Base-by-base conservation (phyloP, 1,140 invertebrate genomes). In the Drosophila saltans region DNA sequence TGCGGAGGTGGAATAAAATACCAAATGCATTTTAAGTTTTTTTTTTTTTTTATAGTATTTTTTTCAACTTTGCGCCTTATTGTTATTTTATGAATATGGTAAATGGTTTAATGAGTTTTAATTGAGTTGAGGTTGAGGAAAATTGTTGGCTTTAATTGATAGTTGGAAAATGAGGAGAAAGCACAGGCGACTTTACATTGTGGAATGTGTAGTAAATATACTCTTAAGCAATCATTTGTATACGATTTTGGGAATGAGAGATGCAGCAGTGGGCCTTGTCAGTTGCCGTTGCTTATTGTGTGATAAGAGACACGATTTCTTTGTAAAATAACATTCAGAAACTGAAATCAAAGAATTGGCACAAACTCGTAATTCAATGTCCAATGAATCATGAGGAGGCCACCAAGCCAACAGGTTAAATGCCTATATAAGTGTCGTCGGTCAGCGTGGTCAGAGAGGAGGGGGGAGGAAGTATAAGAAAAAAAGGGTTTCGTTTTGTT, bases 41-140 rank as follows among this genome's bases (percentile, higher is more conserved):
- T 52, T 7, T n/a, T n/a, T n/a, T n/a, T 16, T 16, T 16, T 16
- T 16, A 52, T 52, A 52, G 45, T 52, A 48, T 48, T 21, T 71
- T 69, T 62, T 66, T 24, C 69, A 66, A 76, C 66, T 77, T 88
- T 72, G 65, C 66, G 65, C 61, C 58, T 80, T 89, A 81, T 89
- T 90, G 78, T 90, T 90, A 78, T 88, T 84, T 84, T 88, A 89
- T 88, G 84, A 80, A 88, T 88, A 88, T 88, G 79, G 85, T 89
- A 81, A 90, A 85, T 81, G 81, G 75, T 89, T 89, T 89, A 89
- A 89, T 89, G 84, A 89, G 80, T 89, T 90, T 89, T 89, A 89
- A 89, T 89, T 89, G 84, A 86, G 82, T 61, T 55, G 59, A 52
- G 36, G 41, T 41, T 11, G 41, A 48, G 62, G 66, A 65, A 61